Conservation (phyloP, 2,797 vertebrate species). For the Enteromius mattozi region DNA sequence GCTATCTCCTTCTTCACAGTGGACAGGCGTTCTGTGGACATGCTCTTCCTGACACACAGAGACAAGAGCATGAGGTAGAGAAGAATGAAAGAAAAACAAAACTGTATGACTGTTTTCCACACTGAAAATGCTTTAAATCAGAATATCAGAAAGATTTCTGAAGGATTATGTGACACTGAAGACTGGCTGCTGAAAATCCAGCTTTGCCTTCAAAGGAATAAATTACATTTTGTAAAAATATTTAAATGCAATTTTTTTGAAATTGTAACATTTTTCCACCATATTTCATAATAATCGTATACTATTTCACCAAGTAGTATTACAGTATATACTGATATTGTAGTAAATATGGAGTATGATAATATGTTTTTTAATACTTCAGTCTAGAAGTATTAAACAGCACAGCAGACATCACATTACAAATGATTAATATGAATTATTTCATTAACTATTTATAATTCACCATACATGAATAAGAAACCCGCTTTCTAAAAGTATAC, state of each 20-base stretch:
- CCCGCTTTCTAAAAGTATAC: not conserved
- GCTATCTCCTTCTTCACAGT: slow-evolving; percentile 79
- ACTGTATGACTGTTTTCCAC: not conserved
- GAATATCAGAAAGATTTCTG: not conserved
- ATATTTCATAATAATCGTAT: not conserved
- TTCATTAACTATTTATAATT: not conserved
- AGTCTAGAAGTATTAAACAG: not conserved
- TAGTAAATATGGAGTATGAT: not conserved
- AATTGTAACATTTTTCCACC: not conserved
- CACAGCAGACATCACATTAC: not conserved
- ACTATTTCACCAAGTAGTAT: not conserved
- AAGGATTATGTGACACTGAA: not conserved
- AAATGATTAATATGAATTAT: not conserved
- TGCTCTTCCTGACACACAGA: slow-evolving; percentile 77
- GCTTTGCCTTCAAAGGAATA: not conserved
- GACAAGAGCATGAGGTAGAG: slow-evolving; percentile 18
- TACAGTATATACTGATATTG: not conserved
- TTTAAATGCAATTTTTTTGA: not conserved
- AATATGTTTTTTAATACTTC: not conserved
- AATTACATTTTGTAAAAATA: not conserved
- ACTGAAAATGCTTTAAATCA: not conserved
- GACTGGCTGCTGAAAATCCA: not conserved
- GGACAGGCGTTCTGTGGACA: slow-evolving; percentile 89
- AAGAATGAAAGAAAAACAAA: slow-evolving; percentile 5
- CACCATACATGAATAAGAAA: not conserved